phyloP scores from a whole-genome alignment of 2,113 vertebrate genomes.

The Callocephalon fimbriatum region DNA sequence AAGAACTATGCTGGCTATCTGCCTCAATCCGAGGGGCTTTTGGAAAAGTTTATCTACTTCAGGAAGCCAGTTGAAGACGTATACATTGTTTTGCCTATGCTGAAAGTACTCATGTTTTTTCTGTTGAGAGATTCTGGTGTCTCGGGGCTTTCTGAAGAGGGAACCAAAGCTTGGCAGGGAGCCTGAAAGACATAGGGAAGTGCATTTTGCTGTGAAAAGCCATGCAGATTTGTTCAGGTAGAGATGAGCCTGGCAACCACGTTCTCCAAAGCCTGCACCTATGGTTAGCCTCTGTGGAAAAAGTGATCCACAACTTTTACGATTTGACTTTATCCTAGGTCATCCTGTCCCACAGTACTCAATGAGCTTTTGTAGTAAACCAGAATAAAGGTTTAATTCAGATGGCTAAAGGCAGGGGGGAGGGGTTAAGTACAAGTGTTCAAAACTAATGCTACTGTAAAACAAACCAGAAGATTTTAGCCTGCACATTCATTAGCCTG shows the following conservation, averaged over 20 bases:
- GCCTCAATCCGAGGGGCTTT: background rate
- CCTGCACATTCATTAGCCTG: background rate
- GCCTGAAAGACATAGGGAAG: background rate
- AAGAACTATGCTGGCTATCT: background rate
- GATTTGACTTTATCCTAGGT: background rate
- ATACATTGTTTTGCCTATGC: accelerated
- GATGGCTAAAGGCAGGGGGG: background rate
- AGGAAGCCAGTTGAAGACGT: background rate
- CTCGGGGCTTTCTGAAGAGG: background rate
- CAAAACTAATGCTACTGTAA: background rate
- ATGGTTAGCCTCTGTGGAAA: background rate
- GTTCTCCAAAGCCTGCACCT: background rate
- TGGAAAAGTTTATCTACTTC: background rate
- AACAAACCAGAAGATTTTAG: background rate
- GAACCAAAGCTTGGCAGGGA: background rate
- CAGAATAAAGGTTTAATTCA: background rate
- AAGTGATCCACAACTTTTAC: background rate
- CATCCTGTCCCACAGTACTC: background rate
- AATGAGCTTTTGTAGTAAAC: background rate
- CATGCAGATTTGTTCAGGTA: background rate
- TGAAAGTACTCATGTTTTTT: background rate
- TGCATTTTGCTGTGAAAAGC: background rate
- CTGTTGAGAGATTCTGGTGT: background rate
- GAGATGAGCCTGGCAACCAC: background rate
- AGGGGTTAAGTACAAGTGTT: background rate